phyloP scores from a whole-genome alignment of 1,140 invertebrate species.

The Vollenhovia emeryi region DNA sequence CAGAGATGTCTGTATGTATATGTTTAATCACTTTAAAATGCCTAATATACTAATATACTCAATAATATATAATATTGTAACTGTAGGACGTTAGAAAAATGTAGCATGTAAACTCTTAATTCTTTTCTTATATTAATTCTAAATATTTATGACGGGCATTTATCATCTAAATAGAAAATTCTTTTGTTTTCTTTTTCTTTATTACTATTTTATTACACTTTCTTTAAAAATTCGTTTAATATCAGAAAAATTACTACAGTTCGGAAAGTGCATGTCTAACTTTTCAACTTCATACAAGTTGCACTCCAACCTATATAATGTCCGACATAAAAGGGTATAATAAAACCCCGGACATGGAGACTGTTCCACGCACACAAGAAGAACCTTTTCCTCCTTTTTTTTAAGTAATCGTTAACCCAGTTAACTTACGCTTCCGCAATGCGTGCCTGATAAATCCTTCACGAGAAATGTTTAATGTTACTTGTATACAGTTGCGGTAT shows the following conservation, averaged over 20 bases:
- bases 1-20: neutral
- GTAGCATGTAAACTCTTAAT: neutral
- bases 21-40: neutral
- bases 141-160: neutral
- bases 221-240: slow-evolving; percentile 14
- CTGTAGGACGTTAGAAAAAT: neutral
- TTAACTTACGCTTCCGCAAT: slow-evolving; percentile 12
- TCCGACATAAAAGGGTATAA: slow-evolving; percentile 22
- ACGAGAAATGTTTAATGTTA: slow-evolving; percentile 12
- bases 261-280: neutral
- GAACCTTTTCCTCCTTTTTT: neutral
- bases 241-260: neutral
- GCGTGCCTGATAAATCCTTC: neutral
- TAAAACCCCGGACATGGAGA: neutral
- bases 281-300: slow-evolving; percentile 20
- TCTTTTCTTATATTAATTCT: neutral
- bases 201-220: neutral
- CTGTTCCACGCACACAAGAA: neutral
- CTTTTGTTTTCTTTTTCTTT: neutral
- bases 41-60: neutral
- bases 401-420: slow-evolving; percentile 29
- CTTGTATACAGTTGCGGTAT: neutral
- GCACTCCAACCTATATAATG: neutral
- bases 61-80: neutral
- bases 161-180: neutral